Conservation (phyloP, 2,113 vertebrate genomes). For the Haemorhous mexicanus region DNA sequence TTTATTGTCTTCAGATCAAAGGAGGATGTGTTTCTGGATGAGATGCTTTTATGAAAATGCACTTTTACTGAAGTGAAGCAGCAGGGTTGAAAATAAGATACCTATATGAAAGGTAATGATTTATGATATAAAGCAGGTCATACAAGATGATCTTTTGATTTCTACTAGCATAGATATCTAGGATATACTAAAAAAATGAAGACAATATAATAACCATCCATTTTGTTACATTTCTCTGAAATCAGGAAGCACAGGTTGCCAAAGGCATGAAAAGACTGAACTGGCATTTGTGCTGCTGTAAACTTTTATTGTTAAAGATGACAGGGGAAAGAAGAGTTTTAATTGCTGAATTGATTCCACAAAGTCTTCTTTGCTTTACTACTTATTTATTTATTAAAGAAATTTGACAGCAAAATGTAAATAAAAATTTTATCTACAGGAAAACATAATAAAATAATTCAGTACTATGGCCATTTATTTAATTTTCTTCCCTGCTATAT, state of each 20-base stretch:
- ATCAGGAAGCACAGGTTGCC: background rate
- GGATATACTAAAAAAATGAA: background rate
- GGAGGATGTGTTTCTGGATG: background rate
- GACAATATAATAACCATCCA: background rate
- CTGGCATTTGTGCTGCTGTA: background rate
- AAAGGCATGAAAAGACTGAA: background rate
- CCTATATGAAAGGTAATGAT: background rate
- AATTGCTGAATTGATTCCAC: background rate
- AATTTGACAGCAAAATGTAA: background rate
- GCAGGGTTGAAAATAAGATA: background rate
- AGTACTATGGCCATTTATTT: slow-evolving; percentile 17
- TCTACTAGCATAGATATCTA: background rate
- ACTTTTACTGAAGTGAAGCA: background rate
- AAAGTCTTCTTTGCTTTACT: background rate
- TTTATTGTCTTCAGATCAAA: background rate
- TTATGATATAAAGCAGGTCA: background rate
- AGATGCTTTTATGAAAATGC: background rate
- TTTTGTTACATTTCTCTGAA: background rate
- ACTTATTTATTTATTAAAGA: background rate
- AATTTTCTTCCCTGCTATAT: slow-evolving; percentile 48
- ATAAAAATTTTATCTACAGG: background rate
- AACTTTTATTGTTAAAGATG: background rate
- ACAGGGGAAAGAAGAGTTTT: background rate
- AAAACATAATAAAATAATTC: background rate
- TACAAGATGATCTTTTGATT: background rate